Evolutionary conservation across 1,140 invertebrate species (phyloP), one percentile per base, ranked within the genome.

Genomic region (Mesaphorura yosii): DNA sequence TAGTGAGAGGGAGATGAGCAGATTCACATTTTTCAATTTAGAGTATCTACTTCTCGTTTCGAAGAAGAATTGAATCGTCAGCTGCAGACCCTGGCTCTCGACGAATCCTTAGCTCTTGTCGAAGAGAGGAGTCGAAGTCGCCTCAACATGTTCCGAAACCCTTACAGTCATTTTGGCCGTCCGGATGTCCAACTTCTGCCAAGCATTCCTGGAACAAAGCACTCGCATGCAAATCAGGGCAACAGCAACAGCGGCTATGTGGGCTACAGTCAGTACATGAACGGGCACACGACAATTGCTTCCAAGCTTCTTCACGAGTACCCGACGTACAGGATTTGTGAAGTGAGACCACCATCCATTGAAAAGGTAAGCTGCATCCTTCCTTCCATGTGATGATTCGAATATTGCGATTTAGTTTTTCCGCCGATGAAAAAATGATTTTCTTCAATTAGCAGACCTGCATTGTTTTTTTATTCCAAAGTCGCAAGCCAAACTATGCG

Each of bases 31-130:
- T 50, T 23, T 22, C 5, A 44, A 50, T 57, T 17, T 27, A 63
- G 60, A 34, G 55, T 63, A 6, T 41, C 51, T 10, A 53, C 57
- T 19, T 22, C 46, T 20, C 41, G 47, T 39, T 63, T 63, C 39
- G 57, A 63, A 48, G 60, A 63, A 41, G 60, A 63, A 48, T 37
- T 63, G 31, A 57, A 45, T 41, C 57, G 60, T n/a, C 60, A 63
- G 29, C 34, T 63, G 7, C 41, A 57, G 53, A 60, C 46, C 17
- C 39, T 63, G 29, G 57, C 60, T n/a, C 41, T 63, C 31, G 60
- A 63, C 47, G 60, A 63, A 31, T 63, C 60, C 19, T 54, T 63
- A 25, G 54, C 57, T 17, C 51, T 63, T 19, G 60, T 63, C 7
- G 57, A 63, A 47, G 60, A 63, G 31, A 38, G 59, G 31, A 57